Conservation (phyloP, 2,797 vertebrate species). For the Threskiornis aethiopicus region DNA sequence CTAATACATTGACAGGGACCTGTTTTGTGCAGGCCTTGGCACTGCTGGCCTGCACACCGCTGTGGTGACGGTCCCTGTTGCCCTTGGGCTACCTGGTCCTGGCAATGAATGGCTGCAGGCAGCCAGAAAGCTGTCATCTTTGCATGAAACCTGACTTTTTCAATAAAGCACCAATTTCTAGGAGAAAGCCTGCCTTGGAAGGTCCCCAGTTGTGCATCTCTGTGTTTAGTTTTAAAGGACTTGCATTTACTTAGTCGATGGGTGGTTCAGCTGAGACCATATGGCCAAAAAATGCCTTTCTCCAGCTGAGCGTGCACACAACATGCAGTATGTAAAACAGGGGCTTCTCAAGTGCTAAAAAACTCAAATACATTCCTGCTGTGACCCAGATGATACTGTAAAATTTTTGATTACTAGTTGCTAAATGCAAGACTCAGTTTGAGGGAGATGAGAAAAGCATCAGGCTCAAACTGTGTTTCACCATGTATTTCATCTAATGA, state of each 20-base stretch:
- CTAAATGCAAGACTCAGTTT: not conserved
- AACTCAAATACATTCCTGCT: not conserved
- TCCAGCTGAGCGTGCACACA: not conserved
- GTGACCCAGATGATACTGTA: not conserved
- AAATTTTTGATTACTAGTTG: not conserved
- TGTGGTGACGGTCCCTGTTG: rapidly evolving
- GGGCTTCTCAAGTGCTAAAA: not conserved
- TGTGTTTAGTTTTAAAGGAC: not conserved
- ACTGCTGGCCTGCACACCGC: rapidly evolving
- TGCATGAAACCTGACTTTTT: not conserved
- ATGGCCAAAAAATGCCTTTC: not conserved
- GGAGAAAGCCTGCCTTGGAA: not conserved
- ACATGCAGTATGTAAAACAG: not conserved
- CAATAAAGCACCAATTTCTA: not conserved
- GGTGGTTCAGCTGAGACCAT: not conserved
- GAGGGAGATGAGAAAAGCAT: not conserved
- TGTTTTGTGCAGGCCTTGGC: not conserved
- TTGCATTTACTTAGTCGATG: not conserved
- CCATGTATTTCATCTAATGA: not conserved
- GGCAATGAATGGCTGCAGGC: not conserved
- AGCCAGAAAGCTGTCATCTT: not conserved
- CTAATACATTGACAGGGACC: rapidly evolving
- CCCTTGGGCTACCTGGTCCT: not conserved
- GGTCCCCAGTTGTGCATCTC: not conserved
- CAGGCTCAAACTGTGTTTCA: not conserved